Evolutionary conservation across 2,113 vertebrate species (phyloP).

Genomic region (Trachemys scripta): DNA sequence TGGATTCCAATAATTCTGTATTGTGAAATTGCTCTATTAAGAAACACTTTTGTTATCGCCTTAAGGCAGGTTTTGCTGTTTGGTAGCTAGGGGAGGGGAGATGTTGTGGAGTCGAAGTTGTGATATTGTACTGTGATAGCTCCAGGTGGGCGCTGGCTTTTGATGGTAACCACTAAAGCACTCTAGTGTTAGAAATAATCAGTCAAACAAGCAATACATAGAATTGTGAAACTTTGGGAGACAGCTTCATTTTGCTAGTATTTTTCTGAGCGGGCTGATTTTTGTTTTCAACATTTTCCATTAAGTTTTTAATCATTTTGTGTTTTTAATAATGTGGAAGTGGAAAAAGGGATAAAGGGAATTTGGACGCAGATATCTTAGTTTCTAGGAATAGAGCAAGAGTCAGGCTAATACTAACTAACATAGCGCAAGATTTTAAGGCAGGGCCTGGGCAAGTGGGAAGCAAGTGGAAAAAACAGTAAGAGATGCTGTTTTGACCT

Average conservation of each 20-base stretch:
- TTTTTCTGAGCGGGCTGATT: background rate
- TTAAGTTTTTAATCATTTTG: background rate
- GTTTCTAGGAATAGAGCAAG: too few species aligned
- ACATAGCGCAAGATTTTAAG: too few species aligned
- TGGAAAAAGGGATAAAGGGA: too few species aligned
- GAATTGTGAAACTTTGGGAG: background rate
- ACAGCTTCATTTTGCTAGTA: background rate
- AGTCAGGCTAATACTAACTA: too few species aligned
- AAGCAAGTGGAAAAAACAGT: too few species aligned
- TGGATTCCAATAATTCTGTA: background rate
- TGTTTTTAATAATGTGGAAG: background rate
- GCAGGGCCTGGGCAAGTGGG: too few species aligned
- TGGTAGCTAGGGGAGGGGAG: background rate
- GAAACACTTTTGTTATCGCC: background rate
- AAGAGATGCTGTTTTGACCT: too few species aligned
- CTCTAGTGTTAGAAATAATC: background rate
- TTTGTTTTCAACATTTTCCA: background rate
- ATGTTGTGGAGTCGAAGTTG: background rate
- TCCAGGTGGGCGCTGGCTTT: background rate
- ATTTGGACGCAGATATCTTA: too few species aligned
- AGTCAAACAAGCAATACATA: background rate
- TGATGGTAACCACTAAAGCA: background rate
- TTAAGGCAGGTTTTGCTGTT: background rate
- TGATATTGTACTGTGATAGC: background rate
- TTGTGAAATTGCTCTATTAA: background rate